Percentiles rank a stretch among this genome's conserved stretches.
Evolutionary conservation across 2,797 vertebrate genomes (phyloP).

Genomic region (Mastacembelus armatus): DNA sequence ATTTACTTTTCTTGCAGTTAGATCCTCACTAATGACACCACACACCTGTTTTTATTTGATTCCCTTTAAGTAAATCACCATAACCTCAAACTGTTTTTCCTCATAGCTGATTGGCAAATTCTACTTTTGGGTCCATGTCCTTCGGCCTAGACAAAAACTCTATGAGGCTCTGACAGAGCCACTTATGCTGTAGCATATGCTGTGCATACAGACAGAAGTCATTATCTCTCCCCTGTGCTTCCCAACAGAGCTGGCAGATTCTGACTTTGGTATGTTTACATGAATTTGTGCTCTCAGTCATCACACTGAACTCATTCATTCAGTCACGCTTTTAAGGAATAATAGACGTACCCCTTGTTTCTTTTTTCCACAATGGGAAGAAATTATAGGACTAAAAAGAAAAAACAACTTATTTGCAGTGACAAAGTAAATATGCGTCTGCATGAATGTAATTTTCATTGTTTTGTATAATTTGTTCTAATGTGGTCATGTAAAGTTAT

Average conservation of each 20-base stretch:
- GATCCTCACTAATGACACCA: not conserved
- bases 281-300: slow-evolving; percentile 10
- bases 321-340: not conserved
- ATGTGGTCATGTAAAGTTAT: too few species aligned
- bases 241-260: slow-evolving; percentile 41
- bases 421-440: too few species aligned
- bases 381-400: too few species aligned
- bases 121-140: slow-evolving; percentile 14
- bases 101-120: slow-evolving; percentile 19
- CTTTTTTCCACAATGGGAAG: too few species aligned
- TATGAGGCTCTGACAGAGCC: slow-evolving; percentile 26
- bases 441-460: too few species aligned
- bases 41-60: slow-evolving; percentile 14
- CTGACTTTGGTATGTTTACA: slow-evolving; percentile 42
- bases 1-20: not conserved
- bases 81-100: slow-evolving; percentile 14
- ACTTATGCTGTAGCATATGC: slow-evolving; percentile 53
- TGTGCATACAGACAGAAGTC: slow-evolving; percentile 37
- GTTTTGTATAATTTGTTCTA: too few species aligned
- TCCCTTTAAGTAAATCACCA: slow-evolving; percentile 5
- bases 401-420: too few species aligned
- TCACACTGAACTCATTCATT: slow-evolving; percentile 12
- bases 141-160: slow-evolving; percentile 38
- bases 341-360: too few species aligned
- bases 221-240: slow-evolving; percentile 54